Percentiles rank a stretch among this genome's conserved stretches.
phyloP scores from a whole-genome alignment of 2,797 vertebrate species.

The Anolis apletophallus region DNA sequence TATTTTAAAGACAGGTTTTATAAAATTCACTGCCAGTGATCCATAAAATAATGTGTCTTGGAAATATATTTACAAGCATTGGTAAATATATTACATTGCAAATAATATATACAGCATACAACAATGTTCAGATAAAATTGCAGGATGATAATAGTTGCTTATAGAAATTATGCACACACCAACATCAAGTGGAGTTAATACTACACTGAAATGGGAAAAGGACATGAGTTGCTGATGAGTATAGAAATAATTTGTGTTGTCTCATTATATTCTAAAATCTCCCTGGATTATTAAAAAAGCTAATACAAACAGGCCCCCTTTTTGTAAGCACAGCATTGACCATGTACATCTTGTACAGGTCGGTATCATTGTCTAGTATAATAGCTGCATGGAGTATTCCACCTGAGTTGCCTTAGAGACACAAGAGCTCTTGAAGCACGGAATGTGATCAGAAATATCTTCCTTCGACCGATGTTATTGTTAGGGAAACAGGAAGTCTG shows the following conservation, averaged over 20 bases:
- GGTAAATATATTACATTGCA: not conserved
- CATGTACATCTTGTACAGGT: not conserved
- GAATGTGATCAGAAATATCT: not conserved
- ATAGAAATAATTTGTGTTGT: not conserved
- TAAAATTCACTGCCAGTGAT: not conserved
- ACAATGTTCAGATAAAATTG: not conserved
- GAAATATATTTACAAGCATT: not conserved
- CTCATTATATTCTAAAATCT: not conserved
- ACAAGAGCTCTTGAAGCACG: not conserved
- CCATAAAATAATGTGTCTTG: not conserved
- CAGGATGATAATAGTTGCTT: not conserved
- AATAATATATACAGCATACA: not conserved
- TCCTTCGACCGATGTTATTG: not conserved
- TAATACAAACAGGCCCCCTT: not conserved
- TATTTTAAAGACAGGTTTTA: slow-evolving; percentile 2
- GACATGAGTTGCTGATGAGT: not conserved
- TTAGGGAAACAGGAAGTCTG: not conserved
- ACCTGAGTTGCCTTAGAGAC: not conserved
- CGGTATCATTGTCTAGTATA: not conserved
- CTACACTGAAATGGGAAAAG: not conserved
- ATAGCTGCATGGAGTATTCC: not conserved
- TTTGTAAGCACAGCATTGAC: not conserved
- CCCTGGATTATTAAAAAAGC: not conserved
- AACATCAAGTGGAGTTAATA: not conserved
- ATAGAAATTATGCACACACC: not conserved